A percentile compares a stretch with the other conserved stretches of the same genome.
Evolutionary conservation across 2,888 invertebrate genomes (phyloP).

Genomic region (Himalopsyche japonica): DNA sequence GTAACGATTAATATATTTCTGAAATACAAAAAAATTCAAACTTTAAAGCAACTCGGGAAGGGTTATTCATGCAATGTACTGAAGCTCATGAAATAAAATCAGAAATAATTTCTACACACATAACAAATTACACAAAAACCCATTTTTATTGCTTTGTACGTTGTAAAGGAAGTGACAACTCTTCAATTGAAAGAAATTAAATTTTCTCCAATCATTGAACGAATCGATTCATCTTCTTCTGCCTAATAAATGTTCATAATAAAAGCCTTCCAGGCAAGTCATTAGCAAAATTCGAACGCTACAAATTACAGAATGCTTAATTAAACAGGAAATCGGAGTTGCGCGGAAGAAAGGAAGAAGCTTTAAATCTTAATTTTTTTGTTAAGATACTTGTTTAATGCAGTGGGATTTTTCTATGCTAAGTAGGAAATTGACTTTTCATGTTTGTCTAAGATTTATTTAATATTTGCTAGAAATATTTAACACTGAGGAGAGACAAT

Average conservation of each 20-base stretch:
- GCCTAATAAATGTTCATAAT: not conserved
- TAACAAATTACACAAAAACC: too few relatives aligned
- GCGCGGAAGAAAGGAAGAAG: not conserved
- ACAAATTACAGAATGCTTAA: not conserved
- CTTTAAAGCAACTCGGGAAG: too few relatives aligned
- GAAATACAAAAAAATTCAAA: too few relatives aligned
- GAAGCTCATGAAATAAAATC: too few relatives aligned
- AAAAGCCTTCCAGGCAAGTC: not conserved
- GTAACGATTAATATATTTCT: too few relatives aligned
- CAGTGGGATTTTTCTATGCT: not conserved
- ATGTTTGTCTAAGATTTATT: not conserved
- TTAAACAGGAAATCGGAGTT: not conserved
- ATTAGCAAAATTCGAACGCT: not conserved
- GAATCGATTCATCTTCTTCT: not conserved
- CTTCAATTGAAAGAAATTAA: not conserved
- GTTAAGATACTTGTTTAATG: not conserved
- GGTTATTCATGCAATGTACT: too few relatives aligned
- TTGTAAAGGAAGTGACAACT: not conserved
- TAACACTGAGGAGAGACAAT: too few relatives aligned
- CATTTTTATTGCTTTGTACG: too few relatives aligned
- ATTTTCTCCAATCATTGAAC: not conserved
- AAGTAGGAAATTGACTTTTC: not conserved
- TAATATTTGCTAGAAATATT: not conserved
- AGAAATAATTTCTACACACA: too few relatives aligned
- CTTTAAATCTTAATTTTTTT: not conserved